Conservation (phyloP, 1,140 invertebrate species). For the Rhopalosiphum padi region DNA sequence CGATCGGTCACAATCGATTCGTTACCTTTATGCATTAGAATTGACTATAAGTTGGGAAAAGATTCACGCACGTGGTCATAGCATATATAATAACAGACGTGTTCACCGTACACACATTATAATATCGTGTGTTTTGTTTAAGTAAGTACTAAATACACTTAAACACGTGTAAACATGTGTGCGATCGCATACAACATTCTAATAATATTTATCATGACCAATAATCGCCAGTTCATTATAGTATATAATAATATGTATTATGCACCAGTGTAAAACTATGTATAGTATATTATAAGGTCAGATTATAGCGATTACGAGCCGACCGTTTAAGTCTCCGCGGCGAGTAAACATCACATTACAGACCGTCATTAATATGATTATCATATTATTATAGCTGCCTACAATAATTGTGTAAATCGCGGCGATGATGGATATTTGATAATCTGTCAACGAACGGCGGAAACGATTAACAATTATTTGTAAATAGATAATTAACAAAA, state of each 20-base stretch:
- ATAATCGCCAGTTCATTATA: neutral
- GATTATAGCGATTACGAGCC: neutral
- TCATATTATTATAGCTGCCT: neutral
- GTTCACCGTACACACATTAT: neutral
- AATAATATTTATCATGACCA: neutral
- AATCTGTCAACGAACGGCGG: neutral
- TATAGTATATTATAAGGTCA: neutral
- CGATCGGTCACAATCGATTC: constrained; percentile 9
- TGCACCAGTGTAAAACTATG: neutral
- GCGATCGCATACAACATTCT: neutral
- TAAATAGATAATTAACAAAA: constrained; percentile 1
- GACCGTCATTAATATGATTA: neutral
- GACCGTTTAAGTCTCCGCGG: neutral
- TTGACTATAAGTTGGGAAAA: neutral
- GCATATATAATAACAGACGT: neutral
- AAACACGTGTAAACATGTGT: neutral
- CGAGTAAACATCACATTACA: neutral
- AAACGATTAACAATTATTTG: constrained; percentile 2
- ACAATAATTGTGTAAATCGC: neutral
- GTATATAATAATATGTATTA: neutral
- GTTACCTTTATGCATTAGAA: neutral
- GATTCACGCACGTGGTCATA: neutral
- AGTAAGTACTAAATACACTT: neutral
- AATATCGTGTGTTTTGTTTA: neutral
- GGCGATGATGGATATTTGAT: neutral